Evolutionary conservation across 2,888 invertebrate species (phyloP), one percentile per base, ranked within the genome.

Genomic region (Drosophila pseudotakahashii): DNA sequence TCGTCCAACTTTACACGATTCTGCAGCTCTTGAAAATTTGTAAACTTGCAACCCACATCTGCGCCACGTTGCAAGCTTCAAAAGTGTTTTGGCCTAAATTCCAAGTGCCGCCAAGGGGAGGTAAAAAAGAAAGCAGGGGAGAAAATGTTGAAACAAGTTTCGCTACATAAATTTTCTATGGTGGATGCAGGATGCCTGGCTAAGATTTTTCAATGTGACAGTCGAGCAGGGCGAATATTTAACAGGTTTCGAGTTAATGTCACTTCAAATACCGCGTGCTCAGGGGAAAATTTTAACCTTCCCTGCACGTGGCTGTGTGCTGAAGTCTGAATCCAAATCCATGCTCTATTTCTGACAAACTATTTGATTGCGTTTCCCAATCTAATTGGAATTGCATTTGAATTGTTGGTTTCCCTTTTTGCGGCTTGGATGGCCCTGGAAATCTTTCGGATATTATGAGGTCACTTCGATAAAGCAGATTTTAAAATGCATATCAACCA

Each of bases 31-130:
- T 32, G 30, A 14, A 52, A 45, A 32, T 64, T 67, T 53, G 44
- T 39, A 36, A 48, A 55, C 47, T 39, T 67, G 30, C 34, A 47
- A 30, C 70, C 39, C 66, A 57, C 66, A 67, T 55, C 70, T 70
- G 48, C 58, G 37, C 44, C 68, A 51, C 45, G 37, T 26, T 51
- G 37, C 37, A 48, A 39, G 71, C 60, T 79, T 74, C 80, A 48
- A 68, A 76, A 87, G 87, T 86, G 89, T 88, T 88, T 83, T 85
- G 87, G 81, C 89, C 87, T 81, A 86, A 86, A 87, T 87, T 89
- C 79, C 74, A 84, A 81, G 79, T 73, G 68, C 63, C 55, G 58
- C 64, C 63, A 34, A 67, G 50, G 30, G 39, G 53, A 23, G 30
- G 44, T 23, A 11, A 16, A 11, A 13, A 26, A 32, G 32, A 66